Conservation (phyloP, 2,113 vertebrate species). For the Cololabis saira region DNA sequence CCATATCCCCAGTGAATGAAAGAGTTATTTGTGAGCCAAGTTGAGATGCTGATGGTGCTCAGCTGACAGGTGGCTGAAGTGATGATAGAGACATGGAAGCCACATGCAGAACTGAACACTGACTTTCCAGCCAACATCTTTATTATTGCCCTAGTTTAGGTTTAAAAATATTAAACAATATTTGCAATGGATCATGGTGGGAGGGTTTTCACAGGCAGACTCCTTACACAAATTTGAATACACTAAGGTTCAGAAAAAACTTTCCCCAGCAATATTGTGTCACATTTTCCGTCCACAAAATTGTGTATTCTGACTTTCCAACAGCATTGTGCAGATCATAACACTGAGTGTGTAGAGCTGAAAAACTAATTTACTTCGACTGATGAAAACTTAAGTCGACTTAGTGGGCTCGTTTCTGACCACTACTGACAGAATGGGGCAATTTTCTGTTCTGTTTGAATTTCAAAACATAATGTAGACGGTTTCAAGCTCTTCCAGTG, state of each 20-base stretch:
- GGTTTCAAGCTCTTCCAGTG: background rate
- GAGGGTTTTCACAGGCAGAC: background rate
- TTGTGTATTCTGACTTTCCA: background rate
- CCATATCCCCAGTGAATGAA: slow-evolving; percentile 65
- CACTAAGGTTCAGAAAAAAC: background rate
- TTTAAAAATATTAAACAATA: slow-evolving; percentile 7
- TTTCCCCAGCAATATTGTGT: background rate
- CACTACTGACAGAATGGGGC: background rate
- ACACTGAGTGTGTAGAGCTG: background rate
- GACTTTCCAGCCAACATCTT: slow-evolving; percentile 14
- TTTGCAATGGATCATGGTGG: background rate
- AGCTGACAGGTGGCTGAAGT: slow-evolving; percentile 75
- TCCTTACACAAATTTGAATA: slow-evolving; percentile 4
- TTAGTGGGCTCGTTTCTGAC: no score
- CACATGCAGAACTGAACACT: slow-evolving; percentile 59
- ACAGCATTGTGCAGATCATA: background rate
- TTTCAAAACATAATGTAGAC: background rate
- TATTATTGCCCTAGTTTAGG: slow-evolving; percentile 10
- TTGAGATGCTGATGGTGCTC: slow-evolving; percentile 63
- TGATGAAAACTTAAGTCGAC: no score
- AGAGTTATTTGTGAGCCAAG: slow-evolving; percentile 65
- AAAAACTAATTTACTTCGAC: background rate
- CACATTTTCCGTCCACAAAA: background rate
- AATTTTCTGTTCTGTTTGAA: background rate
- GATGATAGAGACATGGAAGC: slow-evolving; percentile 68